Evolutionary conservation across 2,888 invertebrate genomes (phyloP).

Genomic region (Xylophagus ater): DNA sequence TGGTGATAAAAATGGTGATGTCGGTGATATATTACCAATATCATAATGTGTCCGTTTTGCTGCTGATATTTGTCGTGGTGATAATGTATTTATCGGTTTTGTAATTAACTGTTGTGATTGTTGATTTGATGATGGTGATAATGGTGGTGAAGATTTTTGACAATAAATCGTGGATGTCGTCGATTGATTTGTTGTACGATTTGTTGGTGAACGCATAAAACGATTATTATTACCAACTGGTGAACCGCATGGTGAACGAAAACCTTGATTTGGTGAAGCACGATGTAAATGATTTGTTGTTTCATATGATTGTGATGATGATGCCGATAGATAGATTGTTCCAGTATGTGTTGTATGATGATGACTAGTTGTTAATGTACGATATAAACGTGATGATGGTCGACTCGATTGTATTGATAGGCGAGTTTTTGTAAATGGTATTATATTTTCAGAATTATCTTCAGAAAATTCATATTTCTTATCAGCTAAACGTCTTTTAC

Average conservation of each 20-base stretch:
- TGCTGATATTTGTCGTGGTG: conserved; percentile 35
- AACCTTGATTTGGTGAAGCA: conserved; percentile 30
- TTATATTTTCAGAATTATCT: conserved; percentile 55
- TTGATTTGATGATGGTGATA: conserved; percentile 20
- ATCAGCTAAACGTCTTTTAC: conserved; percentile 74
- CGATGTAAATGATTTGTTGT: conserved; percentile 23
- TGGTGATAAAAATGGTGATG: conserved; percentile 34
- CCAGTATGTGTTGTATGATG: conserved; percentile 12
- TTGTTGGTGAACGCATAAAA: conserved; percentile 18
- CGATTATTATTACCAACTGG: conserved; percentile 22
- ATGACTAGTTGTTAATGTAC: conserved; percentile 12
- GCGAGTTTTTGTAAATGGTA: conserved; percentile 39
- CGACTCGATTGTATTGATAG: conserved; percentile 21
- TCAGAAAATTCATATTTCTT: conserved; percentile 88
- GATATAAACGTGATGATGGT: conserved; percentile 13
- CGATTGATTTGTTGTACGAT: conserved; percentile 8
- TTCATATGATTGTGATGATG: conserved; percentile 18
- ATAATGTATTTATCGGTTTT: conserved; percentile 34
- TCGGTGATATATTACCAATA: conserved; percentile 34
- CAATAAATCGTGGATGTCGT: too few relatives aligned
- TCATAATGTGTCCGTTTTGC: conserved; percentile 32
- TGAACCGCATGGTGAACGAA: conserved; percentile 38
- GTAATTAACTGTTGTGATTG: conserved; percentile 31
- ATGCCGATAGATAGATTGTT: conserved; percentile 12
- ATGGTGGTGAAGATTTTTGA: conserved; percentile 30